A percentile compares a stretch with the other conserved stretches of the same genome.
phyloP scores from a whole-genome alignment of 1,140 invertebrate genomes.

The Lepidurus apus region DNA sequence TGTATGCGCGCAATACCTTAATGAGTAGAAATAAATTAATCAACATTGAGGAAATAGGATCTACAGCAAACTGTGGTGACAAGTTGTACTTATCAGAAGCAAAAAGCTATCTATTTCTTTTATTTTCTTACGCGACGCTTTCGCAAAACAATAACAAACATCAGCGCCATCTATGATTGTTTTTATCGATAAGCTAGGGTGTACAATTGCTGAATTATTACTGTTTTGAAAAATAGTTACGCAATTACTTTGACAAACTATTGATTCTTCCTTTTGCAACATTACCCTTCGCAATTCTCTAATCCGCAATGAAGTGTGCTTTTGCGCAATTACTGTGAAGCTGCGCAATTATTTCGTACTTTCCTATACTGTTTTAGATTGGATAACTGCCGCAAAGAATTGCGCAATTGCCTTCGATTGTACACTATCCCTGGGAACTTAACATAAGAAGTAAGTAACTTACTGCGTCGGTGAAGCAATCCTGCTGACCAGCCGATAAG shows the following conservation, averaged over 20 bases:
- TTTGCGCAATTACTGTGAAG: not conserved
- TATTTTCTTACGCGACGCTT: not conserved
- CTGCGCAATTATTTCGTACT: not conserved
- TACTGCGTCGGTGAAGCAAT: slow-evolving; percentile 92
- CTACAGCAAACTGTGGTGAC: too few relatives aligned
- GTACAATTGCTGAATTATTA: not conserved
- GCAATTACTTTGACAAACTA: not conserved
- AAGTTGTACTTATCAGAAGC: too few relatives aligned
- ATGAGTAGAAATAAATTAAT: slow-evolving; percentile 22
- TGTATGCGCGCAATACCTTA: slow-evolving; percentile 76
- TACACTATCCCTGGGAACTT: too few relatives aligned
- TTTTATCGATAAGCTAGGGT: too few relatives aligned
- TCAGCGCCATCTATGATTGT: not conserved
- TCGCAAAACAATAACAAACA: not conserved
- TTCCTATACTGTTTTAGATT: not conserved
- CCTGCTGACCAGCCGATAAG: slow-evolving; percentile 89
- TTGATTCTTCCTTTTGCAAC: not conserved
- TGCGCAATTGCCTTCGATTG: slow-evolving; percentile 38
- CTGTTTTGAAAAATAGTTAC: not conserved
- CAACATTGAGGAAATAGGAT: not conserved
- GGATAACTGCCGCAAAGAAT: not conserved
- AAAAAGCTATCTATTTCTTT: not conserved
- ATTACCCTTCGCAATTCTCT: not conserved
- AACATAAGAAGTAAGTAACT: slow-evolving; percentile 32
- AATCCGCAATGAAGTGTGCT: not conserved